Evolutionary conservation across 2,113 vertebrate species (phyloP).

Genomic region (Camelus bactrianus): DNA sequence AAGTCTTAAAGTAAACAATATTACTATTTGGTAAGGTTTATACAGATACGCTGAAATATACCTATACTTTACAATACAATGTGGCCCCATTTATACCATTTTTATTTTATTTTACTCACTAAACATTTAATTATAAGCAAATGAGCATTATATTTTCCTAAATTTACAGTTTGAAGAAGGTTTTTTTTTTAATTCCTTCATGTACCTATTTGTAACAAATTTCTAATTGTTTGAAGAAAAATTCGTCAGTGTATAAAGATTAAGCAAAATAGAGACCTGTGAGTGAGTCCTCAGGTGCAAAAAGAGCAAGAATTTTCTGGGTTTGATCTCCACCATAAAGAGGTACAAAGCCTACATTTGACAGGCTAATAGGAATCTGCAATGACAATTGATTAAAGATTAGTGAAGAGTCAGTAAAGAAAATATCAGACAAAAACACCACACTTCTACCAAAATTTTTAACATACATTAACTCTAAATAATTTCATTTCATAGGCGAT

Average conservation of each 20-base stretch:
- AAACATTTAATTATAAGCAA: slow-evolving; percentile 54
- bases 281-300: slow-evolving; percentile 89
- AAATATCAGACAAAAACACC: neutral
- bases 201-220: slow-evolving; percentile 38
- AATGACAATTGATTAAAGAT: slow-evolving; percentile 72
- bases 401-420: slow-evolving; percentile 23
- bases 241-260: slow-evolving; percentile 53
- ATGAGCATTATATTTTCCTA: slow-evolving; percentile 15
- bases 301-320: slow-evolving; percentile 93
- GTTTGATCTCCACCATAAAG: slow-evolving; percentile 90
- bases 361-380: slow-evolving; percentile 90
- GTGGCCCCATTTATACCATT: neutral
- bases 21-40: neutral
- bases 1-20: neutral
- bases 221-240: slow-evolving; percentile 11
- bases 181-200: slow-evolving; percentile 11
- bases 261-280: slow-evolving; percentile 88
- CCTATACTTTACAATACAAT: neutral
- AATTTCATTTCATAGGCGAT: slow-evolving; percentile 8
- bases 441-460: slow-evolving; percentile 18
- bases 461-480: neutral
- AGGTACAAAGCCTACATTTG: slow-evolving; percentile 91
- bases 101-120: slow-evolving; percentile 28
- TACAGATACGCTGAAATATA: neutral
- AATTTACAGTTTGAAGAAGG: slow-evolving; percentile 59